Evolutionary conservation across 2,113 vertebrate species (phyloP).

Genomic region (Dolichallabes microphthalmus): DNA sequence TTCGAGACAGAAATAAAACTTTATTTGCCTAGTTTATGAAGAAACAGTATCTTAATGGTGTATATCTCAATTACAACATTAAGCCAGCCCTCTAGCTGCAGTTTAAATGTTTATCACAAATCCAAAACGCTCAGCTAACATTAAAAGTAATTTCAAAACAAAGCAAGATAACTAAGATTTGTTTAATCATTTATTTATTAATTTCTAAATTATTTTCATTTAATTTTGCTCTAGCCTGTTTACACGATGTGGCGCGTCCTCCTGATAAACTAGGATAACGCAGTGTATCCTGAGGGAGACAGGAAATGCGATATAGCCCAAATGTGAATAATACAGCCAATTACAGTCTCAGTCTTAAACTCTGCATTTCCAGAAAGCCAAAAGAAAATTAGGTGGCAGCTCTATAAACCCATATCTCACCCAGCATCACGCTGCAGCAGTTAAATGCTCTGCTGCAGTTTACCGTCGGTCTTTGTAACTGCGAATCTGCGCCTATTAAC

Average conservation of each 20-base stretch:
- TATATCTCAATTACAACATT: background rate
- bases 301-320: background rate
- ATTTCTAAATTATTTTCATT: background rate
- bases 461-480: background rate
- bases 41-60: background rate
- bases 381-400: background rate
- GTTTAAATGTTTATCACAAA: background rate
- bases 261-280: background rate
- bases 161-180: background rate
- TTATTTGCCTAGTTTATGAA: background rate
- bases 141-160: background rate
- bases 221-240: background rate
- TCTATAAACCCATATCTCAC: constrained; percentile 15
- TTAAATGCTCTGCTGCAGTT: constrained; percentile 24
- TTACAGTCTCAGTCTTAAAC: background rate
- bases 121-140: background rate
- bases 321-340: background rate
- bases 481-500: constrained; percentile 18
- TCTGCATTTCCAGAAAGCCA: background rate
- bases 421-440: constrained; percentile 24
- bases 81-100: background rate
- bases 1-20: background rate
- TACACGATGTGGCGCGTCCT: background rate
- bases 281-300: background rate
- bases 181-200: too few species aligned